Conservation (phyloP, 2,113 vertebrate species). For the Zootoca vivipara region DNA sequence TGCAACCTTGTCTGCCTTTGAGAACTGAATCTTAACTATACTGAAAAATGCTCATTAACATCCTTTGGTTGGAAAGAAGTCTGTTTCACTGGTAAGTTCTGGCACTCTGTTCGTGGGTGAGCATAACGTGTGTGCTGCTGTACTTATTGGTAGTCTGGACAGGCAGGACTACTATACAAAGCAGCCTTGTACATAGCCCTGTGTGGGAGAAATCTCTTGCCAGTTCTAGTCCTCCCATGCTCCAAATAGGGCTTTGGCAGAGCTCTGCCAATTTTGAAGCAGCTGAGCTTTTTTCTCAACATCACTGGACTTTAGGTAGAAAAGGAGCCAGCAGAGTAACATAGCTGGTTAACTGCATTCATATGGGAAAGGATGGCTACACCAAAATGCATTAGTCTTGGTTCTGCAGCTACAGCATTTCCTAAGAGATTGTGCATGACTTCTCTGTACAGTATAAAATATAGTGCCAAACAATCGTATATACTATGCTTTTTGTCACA, state of each 20-base stretch:
- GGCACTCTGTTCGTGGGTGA: background rate
- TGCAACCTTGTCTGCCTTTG: background rate
- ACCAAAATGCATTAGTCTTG: background rate
- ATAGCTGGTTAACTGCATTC: background rate
- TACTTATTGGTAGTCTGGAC: background rate
- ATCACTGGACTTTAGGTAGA: background rate
- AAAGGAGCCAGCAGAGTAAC: no score
- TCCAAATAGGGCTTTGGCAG: background rate
- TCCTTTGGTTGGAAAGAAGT: background rate
- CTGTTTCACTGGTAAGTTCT: background rate
- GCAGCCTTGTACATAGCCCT: background rate
- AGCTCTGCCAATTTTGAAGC: background rate
- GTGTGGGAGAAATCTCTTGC: background rate
- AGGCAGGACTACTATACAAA: constrained; percentile 3
- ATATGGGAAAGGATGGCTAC: background rate
- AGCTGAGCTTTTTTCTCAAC: background rate
- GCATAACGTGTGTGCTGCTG: background rate
- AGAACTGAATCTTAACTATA: background rate
- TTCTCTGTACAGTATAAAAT: background rate
- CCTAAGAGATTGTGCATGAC: background rate
- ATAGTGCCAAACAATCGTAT: background rate
- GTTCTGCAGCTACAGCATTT: background rate
- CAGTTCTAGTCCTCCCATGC: background rate
- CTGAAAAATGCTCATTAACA: background rate
- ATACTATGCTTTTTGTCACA: background rate